A percentile compares a stretch with the other conserved stretches of the same genome.
phyloP scores from a whole-genome alignment of 35 echinoderm and acorn worm genomes.

The Diadema setosum region DNA sequence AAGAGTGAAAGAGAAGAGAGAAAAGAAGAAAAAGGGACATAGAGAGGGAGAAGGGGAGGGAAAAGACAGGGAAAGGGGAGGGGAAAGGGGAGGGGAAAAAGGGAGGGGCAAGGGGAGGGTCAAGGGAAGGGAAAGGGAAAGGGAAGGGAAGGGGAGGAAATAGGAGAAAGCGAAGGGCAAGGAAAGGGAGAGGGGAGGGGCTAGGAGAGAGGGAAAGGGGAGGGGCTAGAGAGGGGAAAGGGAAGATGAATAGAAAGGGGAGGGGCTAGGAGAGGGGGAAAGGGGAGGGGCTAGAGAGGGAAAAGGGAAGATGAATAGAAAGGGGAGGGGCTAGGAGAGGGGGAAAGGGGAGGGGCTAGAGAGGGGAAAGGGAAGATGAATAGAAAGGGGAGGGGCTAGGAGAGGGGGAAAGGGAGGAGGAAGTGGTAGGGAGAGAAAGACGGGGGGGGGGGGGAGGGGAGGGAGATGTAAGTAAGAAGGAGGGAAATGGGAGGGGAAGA shows the following conservation, averaged over 20 bases:
- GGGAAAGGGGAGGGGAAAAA: neutral
- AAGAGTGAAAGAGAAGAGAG: neutral
- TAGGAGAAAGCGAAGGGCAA: neutral
- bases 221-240: neutral
- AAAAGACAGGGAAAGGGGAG: no score
- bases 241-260: neutral
- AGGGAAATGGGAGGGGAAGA: no score
- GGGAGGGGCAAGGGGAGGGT: neutral
- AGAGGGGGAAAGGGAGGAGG: neutral
- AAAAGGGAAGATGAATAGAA: neutral
- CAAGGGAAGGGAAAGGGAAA: neutral
- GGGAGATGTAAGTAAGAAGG: no score
- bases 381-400: neutral
- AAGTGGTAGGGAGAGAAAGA: neutral
- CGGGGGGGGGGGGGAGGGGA: no score
- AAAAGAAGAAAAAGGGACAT: neutral
- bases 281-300: neutral
- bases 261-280: neutral
- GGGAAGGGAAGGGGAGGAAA: neutral
- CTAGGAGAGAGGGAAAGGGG: neutral
- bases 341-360: neutral
- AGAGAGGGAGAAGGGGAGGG: neutral
- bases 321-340: neutral
- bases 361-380: neutral
- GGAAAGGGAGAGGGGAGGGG: neutral